A percentile compares a stretch with the other conserved stretches of the same genome.
phyloP scores from a whole-genome alignment of 2,113 vertebrate species.

The Atrichornis clamosus region DNA sequence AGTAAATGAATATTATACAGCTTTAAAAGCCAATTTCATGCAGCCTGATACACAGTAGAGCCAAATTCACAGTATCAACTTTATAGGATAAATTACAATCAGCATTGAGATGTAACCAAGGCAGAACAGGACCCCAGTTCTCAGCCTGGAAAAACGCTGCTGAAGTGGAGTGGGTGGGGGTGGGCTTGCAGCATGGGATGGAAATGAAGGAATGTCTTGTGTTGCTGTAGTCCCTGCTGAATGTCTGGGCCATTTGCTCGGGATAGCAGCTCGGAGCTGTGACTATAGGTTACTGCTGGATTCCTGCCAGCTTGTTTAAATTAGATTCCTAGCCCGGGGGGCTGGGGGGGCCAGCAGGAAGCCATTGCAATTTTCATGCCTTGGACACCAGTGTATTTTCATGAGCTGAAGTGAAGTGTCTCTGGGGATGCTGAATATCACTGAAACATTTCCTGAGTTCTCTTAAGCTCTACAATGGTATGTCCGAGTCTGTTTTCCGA shows the following conservation, averaged over 20 bases:
- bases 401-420: conserved; percentile 71
- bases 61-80: background rate
- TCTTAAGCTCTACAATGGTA: conserved; percentile 58
- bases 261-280: conserved; percentile 21
- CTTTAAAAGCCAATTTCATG: background rate
- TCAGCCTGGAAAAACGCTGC: background rate
- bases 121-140: background rate
- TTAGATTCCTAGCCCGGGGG: conserved; percentile 48
- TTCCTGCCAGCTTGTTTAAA: conserved; percentile 74
- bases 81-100: background rate
- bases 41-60: background rate
- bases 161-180: background rate
- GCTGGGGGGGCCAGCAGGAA: conserved; percentile 61
- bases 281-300: conserved; percentile 50
- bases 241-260: background rate
- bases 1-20: background rate
- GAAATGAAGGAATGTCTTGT: conserved; percentile 30
- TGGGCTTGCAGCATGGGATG: background rate
- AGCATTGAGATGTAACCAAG: background rate
- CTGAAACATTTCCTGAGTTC: conserved; percentile 80
- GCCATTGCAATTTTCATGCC: conserved; percentile 70
- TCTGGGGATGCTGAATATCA: conserved; percentile 71
- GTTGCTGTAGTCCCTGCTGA: background rate
- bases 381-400: conserved; percentile 71
- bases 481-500: conserved; percentile 62